Base-by-base conservation (phyloP, 1,140 invertebrate species). In the Yoshiicerus persimilis region DNA sequence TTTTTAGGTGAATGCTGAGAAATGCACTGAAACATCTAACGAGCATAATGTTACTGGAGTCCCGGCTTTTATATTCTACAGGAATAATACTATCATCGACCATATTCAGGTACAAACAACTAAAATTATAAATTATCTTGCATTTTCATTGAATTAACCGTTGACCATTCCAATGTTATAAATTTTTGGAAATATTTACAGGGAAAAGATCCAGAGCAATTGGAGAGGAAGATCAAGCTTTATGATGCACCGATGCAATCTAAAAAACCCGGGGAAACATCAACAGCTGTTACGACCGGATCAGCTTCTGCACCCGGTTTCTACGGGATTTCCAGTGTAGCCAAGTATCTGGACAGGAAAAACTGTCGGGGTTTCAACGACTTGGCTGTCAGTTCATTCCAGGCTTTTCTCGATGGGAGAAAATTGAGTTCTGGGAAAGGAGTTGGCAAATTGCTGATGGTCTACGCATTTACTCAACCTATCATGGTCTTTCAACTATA, bases 291-390 rank as follows among this genome's bases (percentile, higher is more conserved):
- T 16, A 94, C 96, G 90, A 94, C 95, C 89, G 96, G 96, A 90
- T 4, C 70, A 77, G 3, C 20, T 5, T 36, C 75, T 38, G 20
- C 30, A 2, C 47, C 47, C 4, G 20, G 20, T 6, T 30, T n/a
- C 13, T 36, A 36, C 70, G 96, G 97, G 94, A 96, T 96, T 94
- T 93, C 93, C 92, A 88, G 89, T 84, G 41, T 88, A 30, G 75
- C 87, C 8, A 94, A 95, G 56, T 97, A 99, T 91, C 97, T 99
- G 87, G 94, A 95, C 70, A 98, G 97, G 93, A 94, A 94, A 89
- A 95, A 96, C 91, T 98, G 97, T 93, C 98, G 99, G 93, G 99
- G 98, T 92, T 93, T 99, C 62, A 99, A 99, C 93, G 98, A 99
- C 93, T 95, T 96, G n/a, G 98, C 99, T 93, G 96, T 99, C 86